phyloP scores from a whole-genome alignment of 2,888 invertebrate genomes.

The Crossocerus cetratus region DNA sequence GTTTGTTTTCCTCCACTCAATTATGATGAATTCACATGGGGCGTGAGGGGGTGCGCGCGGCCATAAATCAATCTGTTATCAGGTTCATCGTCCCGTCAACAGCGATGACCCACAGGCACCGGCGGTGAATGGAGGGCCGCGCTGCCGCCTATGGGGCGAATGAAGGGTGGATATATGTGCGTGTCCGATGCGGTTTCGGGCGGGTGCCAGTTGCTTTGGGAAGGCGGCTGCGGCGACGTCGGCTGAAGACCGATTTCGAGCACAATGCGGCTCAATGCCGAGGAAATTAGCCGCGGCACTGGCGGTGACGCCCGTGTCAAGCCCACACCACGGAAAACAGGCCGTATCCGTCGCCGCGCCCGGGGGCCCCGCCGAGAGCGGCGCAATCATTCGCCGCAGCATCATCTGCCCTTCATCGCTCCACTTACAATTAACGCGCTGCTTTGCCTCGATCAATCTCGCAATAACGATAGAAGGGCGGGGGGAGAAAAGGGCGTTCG shows the following conservation, averaged over 20 bases:
- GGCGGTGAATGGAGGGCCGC: slow-evolving; percentile 28
- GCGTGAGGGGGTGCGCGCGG: no score
- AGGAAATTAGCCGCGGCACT: slow-evolving; percentile 75
- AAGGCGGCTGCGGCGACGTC: slow-evolving; percentile 41
- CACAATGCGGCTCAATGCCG: slow-evolving; percentile 74
- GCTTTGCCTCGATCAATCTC: neutral
- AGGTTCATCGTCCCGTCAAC: neutral
- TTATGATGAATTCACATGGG: no score
- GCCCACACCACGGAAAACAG: slow-evolving; percentile 57
- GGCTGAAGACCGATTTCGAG: slow-evolving; percentile 68
- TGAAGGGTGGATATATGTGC: slow-evolving; percentile 25
- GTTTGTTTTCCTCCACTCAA: no score
- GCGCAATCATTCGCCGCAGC: slow-evolving; percentile 14
- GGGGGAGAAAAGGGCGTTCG: no score
- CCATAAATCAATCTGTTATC: neutral
- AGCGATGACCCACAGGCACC: slow-evolving; percentile 16
- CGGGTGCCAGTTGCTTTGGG: slow-evolving; percentile 36
- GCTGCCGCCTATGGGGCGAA: slow-evolving; percentile 25
- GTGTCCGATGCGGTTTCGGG: slow-evolving; percentile 27
- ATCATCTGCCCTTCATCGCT: neutral
- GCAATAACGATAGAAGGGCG: neutral
- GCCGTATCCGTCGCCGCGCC: slow-evolving; percentile 34
- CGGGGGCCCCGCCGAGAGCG: slow-evolving; percentile 17
- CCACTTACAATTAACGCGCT: neutral
- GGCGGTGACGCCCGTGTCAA: slow-evolving; percentile 72